Evolutionary conservation across 2,113 vertebrate genomes (phyloP).

Genomic region (Falcunculus frontatus): DNA sequence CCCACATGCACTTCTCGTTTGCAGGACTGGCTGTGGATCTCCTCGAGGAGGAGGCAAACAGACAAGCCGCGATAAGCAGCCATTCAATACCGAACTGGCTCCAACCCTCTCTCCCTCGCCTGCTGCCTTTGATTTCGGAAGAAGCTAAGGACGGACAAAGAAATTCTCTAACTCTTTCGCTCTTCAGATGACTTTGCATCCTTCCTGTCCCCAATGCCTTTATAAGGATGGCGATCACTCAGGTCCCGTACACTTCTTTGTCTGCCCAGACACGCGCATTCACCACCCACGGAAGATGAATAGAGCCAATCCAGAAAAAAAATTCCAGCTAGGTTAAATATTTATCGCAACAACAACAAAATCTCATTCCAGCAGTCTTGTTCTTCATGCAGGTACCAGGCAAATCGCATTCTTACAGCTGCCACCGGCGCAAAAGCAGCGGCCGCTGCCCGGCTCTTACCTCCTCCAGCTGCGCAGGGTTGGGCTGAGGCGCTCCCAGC

Average conservation of each 20-base stretch:
- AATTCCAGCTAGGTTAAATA: conserved; percentile 67
- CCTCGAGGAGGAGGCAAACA: background rate
- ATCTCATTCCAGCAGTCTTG: background rate
- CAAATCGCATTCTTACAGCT: background rate
- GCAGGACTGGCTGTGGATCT: background rate
- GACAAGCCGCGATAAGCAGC: background rate
- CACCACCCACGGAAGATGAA: conserved; percentile 40
- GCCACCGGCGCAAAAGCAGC: background rate
- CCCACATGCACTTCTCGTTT: background rate
- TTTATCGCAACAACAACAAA: conserved; percentile 61
- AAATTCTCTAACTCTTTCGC: conserved; percentile 32
- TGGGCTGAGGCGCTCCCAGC: conserved; percentile 9
- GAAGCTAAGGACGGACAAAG: conserved; percentile 37
- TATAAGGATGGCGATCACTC: conserved; percentile 15
- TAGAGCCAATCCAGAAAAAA: conserved; percentile 2
- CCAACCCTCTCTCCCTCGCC: background rate
- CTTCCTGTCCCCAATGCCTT: conserved; percentile 36
- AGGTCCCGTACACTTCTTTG: conserved; percentile 63
- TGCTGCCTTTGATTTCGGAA: conserved; percentile 16
- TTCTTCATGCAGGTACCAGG: background rate
- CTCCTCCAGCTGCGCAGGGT: conserved; percentile 44
- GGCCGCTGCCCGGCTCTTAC: conserved; percentile 52
- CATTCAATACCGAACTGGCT: background rate
- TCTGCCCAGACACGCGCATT: conserved; percentile 60
- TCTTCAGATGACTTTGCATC: conserved; percentile 33